A percentile compares a stretch with the other conserved stretches of the same genome.
These are phyloP conservation scores for Acanthaster planci DNA, from an alignment of 35 echinoderm and acorn worm genomes.

Conservation along the genomic window DNA sequence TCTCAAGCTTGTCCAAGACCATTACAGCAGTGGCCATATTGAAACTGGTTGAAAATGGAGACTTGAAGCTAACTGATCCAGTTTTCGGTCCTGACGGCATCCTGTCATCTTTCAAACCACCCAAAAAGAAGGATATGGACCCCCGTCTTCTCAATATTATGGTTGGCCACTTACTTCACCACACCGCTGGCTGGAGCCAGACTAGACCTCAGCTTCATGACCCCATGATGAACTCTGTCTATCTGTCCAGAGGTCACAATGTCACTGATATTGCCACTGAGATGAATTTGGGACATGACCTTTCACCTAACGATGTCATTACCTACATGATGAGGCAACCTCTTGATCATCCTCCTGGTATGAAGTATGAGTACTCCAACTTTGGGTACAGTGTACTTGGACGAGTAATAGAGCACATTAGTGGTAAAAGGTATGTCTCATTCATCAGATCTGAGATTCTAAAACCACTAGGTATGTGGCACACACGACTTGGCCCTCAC, in stretches of 20 bases:
- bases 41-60: slow-evolving; percentile 68
- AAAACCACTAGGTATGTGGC: slow-evolving; percentile 90
- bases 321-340: slow-evolving; percentile 62
- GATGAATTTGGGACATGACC: slow-evolving; percentile 43
- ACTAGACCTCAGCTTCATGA: slow-evolving; percentile 46
- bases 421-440: slow-evolving; percentile 48
- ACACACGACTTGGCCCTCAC: slow-evolving; percentile 51
- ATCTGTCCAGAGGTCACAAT: slow-evolving; percentile 75
- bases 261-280: slow-evolving; percentile 78
- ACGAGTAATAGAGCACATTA: slow-evolving; percentile 63
- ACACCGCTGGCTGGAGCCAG: slow-evolving; percentile 81
- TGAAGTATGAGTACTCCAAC: slow-evolving; percentile 84
- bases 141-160: slow-evolving; percentile 72
- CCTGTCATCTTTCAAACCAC: slow-evolving; percentile 40
- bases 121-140: slow-evolving; percentile 43
- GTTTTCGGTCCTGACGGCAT: slow-evolving; percentile 81
- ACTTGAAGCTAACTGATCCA: slow-evolving; percentile 55
- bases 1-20: slow-evolving; percentile 92
- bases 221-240: slow-evolving; percentile 75
- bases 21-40: slow-evolving; percentile 85
- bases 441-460: slow-evolving; percentile 72
- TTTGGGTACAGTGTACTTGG: slow-evolving; percentile 89
- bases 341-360: slow-evolving; percentile 68
- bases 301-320: slow-evolving; percentile 60
- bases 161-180: slow-evolving; percentile 78